Evolutionary conservation across 2,888 invertebrate species (phyloP).

Genomic region (Digitonthophagus gazella): DNA sequence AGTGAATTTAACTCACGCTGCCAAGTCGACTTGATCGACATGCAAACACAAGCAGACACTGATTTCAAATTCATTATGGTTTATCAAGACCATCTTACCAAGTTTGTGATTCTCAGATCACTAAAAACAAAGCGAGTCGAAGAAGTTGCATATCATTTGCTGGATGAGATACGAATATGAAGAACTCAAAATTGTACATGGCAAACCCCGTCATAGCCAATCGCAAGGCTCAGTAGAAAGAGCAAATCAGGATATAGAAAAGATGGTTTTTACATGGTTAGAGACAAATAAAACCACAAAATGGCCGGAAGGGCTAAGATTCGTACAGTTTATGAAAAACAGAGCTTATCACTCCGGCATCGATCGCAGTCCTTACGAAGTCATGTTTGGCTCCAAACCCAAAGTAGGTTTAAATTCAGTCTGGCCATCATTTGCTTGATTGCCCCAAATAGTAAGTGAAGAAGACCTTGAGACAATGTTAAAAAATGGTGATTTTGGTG

Average conservation of each 20-base stretch:
- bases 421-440: too few relatives aligned
- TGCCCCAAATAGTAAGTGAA: too few relatives aligned
- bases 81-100: slow-evolving; percentile 30
- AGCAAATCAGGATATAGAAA: slow-evolving; percentile 1
- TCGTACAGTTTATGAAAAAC: slow-evolving; percentile 29
- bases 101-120: slow-evolving; percentile 13
- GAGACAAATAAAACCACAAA: too few relatives aligned
- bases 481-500: too few relatives aligned
- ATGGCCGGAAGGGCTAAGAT: slow-evolving; percentile 28
- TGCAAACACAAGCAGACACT: slow-evolving; percentile 39
- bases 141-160: slow-evolving; percentile 2
- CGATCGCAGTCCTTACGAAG: too few relatives aligned
- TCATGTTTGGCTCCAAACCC: slow-evolving; percentile 30
- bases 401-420: too few relatives aligned
- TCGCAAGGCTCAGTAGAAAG: too few relatives aligned
- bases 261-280: slow-evolving; percentile 19
- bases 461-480: too few relatives aligned
- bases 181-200: too few relatives aligned
- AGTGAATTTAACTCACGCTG: slow-evolving; percentile 32
- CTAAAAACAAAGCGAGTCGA: slow-evolving; percentile 9
- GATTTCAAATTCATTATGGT: slow-evolving; percentile 42
- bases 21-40: slow-evolving; percentile 43
- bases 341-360: slow-evolving; percentile 24
- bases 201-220: too few relatives aligned
- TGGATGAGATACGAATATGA: too few relatives aligned